Evolutionary conservation across 2,797 vertebrate species (phyloP).

Genomic region (Catamblyrhynchus diadema): DNA sequence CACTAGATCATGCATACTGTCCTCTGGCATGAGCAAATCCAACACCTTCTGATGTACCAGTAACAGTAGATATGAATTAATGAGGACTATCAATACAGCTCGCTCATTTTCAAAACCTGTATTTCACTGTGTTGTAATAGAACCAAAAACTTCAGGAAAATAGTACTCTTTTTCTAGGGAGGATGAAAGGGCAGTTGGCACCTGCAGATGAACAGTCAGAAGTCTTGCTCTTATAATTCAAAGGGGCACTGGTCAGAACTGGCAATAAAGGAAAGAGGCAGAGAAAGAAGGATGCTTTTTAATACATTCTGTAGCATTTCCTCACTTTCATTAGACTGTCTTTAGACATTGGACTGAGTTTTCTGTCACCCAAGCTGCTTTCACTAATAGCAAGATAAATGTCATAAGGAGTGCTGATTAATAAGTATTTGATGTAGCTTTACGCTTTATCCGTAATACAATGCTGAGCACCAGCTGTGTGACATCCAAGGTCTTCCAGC

Average conservation of each 20-base stretch:
- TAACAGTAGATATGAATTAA: not conserved
- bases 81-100: not conserved
- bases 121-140: not conserved
- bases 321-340: not conserved
- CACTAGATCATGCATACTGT: not conserved
- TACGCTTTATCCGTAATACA: not conserved
- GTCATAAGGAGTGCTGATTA: not conserved
- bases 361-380: not conserved
- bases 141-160: not conserved
- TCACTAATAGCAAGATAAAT: not conserved
- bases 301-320: not conserved
- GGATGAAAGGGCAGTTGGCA: not conserved
- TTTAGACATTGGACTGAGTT: not conserved
- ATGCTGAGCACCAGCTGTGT: not conserved
- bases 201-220: not conserved
- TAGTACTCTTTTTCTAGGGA: not conserved
- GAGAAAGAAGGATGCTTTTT: not conserved
- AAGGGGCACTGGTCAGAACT: not conserved
- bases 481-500: not conserved
- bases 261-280: not conserved
- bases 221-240: not conserved
- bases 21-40: not conserved
- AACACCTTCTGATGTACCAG: not conserved
- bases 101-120: not conserved
- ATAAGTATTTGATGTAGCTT: conserved; percentile 40